These are phyloP conservation scores for Eulemur albifrons DNA, from an alignment of 2,797 vertebrate species.

Conservation along the genomic window DNA sequence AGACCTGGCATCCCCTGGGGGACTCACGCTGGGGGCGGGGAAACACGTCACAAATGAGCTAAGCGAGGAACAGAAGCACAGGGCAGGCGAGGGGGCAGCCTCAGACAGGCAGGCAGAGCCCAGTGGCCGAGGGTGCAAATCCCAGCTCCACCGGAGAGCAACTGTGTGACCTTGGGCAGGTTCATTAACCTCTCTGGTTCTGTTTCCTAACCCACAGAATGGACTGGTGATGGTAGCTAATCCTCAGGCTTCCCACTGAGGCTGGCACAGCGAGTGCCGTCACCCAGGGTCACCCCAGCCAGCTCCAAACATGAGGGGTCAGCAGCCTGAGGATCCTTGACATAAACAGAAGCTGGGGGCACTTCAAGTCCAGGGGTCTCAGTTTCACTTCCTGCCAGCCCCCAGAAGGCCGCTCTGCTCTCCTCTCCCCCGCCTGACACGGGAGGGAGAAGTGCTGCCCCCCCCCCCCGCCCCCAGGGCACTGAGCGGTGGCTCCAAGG, in stretches of 20 bases:
- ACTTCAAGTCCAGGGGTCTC: not conserved
- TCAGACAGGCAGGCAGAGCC: not conserved
- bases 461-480: not conserved
- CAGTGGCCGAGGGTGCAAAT: rapidly evolving
- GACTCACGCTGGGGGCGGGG: rapidly evolving
- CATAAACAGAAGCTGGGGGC: not conserved
- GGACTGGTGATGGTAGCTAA: not conserved
- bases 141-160: not conserved
- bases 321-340: not conserved
- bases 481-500: not conserved
- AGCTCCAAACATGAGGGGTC: not conserved
- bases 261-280: not conserved
- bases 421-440: not conserved
- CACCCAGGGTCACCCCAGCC: not conserved
- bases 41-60: not conserved
- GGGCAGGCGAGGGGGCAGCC: not conserved
- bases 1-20: rapidly evolving
- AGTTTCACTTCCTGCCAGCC: not conserved
- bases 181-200: not conserved
- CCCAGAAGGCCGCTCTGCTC: not conserved
- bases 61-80: not conserved
- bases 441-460: not conserved
- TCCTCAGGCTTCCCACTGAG: not conserved
- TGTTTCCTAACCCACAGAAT: not conserved
- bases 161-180: not conserved